phyloP scores from a whole-genome alignment of 2,797 vertebrate species.

The Fistularia tabacaria region DNA sequence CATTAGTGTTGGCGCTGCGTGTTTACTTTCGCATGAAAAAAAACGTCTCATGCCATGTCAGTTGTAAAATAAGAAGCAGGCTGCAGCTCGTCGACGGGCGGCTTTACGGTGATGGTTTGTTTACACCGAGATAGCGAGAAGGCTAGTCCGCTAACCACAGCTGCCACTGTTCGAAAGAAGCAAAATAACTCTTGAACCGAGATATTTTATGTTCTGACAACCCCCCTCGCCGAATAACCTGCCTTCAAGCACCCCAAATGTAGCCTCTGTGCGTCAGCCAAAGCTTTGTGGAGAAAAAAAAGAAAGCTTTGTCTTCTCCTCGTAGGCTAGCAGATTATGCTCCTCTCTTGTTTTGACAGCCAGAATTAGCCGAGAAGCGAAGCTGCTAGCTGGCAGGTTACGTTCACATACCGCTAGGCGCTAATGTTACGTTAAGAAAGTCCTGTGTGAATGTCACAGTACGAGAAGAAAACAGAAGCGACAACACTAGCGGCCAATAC shows the following conservation, averaged over 20 bases:
- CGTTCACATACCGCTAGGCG: constrained; percentile 10
- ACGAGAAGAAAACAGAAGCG: constrained; percentile 18
- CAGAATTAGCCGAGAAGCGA: constrained; percentile 61
- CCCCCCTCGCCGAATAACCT: neutral
- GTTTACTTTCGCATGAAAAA: neutral
- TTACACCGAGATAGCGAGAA: constrained; percentile 67
- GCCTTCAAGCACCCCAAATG: constrained; percentile 4
- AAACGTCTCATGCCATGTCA: constrained; percentile 1
- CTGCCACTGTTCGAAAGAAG: constrained; percentile 43
- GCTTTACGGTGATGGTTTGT: constrained; percentile 56
- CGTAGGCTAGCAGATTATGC: constrained; percentile 54
- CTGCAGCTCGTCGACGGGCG: constrained; percentile 28
- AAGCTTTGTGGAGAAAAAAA: constrained; percentile 8
- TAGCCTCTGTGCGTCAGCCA: neutral
- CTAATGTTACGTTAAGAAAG: constrained; percentile 35
- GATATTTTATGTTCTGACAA: constrained; percentile 47
- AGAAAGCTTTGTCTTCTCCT: constrained; percentile 19
- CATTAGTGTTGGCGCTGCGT: neutral
- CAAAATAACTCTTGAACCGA: constrained; percentile 43
- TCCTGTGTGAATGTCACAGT: constrained; percentile 28
- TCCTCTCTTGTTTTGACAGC: constrained; percentile 64
- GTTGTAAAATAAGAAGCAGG: neutral
- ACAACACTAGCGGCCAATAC: neutral
- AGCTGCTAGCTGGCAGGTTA: constrained; percentile 59
- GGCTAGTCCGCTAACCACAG: constrained; percentile 61